These are phyloP conservation scores for Stylophora pistillata DNA, from an alignment of 64 coral and sea anemone genomes.

Conservation along the genomic window DNA sequence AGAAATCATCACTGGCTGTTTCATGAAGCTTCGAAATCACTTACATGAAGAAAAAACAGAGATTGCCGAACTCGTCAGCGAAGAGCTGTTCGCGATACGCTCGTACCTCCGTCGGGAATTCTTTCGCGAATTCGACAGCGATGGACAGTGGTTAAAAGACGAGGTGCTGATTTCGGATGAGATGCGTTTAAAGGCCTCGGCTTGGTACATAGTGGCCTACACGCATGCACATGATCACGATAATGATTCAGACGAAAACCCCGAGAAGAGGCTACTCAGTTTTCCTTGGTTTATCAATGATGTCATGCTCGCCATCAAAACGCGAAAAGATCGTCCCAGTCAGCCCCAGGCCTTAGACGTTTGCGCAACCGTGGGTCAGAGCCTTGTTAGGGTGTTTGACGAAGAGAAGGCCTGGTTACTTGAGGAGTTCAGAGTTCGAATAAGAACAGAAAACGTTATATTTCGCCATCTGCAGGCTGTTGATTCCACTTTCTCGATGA, in stretches of 20 bases:
- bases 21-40: constrained; percentile 79
- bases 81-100: constrained; percentile 38
- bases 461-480: neutral
- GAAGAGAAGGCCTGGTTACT: constrained; percentile 42
- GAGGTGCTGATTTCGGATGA: neutral
- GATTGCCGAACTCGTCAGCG: constrained; percentile 79
- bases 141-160: constrained; percentile 32
- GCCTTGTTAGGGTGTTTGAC: constrained; percentile 20
- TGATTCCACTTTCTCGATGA: neutral
- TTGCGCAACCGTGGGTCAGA: constrained; percentile 20
- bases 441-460: constrained; percentile 10
- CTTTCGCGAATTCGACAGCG: constrained; percentile 75
- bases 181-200: constrained; percentile 87
- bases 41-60: constrained; percentile 76
- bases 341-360: neutral
- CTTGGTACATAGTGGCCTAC: constrained; percentile 93
- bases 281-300: constrained; percentile 97
- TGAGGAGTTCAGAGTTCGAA: neutral
- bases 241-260: neutral
- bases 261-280: constrained; percentile 50
- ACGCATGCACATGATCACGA: constrained; percentile 4
- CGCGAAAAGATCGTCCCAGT: neutral
- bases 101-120: constrained; percentile 62
- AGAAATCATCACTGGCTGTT: constrained; percentile 87
- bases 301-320: constrained; percentile 78